A percentile compares a stretch with the other conserved stretches of the same genome.
These are phyloP conservation scores for Lycaena phlaeas DNA, from an alignment of 2,888 invertebrate species.

Conservation along the genomic window DNA sequence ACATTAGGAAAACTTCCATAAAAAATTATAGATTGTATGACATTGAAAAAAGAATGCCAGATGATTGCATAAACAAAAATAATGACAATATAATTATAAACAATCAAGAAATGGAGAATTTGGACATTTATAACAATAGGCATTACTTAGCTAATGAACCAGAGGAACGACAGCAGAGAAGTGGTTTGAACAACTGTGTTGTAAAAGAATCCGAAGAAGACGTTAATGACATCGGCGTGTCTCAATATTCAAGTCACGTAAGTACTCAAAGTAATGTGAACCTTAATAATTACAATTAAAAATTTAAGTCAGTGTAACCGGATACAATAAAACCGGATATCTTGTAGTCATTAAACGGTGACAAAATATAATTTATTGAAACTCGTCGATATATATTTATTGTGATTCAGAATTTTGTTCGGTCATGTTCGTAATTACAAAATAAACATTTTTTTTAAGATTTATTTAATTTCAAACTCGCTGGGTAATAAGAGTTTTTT, in stretches of 20 bases:
- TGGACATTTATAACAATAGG: constrained; percentile 41
- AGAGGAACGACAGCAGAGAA: constrained; percentile 42
- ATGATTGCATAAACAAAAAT: constrained; percentile 36
- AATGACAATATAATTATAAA: constrained; percentile 30
- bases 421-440: background rate
- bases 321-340: background rate
- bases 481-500: too few species aligned
- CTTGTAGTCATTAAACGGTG: background rate
- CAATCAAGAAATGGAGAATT: constrained; percentile 33
- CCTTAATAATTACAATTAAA: constrained; percentile 23
- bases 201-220: constrained; percentile 43
- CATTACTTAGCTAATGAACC: constrained; percentile 42
- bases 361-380: too few species aligned
- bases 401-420: background rate
- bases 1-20: constrained; percentile 50
- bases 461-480: too few species aligned
- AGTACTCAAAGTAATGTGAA: constrained; percentile 25
- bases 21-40: constrained; percentile 47
- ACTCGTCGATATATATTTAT: constrained; percentile 1
- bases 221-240: constrained; percentile 39
- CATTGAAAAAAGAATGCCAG: constrained; percentile 38
- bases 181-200: constrained; percentile 34
- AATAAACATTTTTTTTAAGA: background rate
- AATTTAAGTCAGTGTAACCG: background rate
- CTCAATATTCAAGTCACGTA: constrained; percentile 56